Evolutionary conservation across 2,888 invertebrate genomes (phyloP).

Genomic region (Subacronicta megacephala): DNA sequence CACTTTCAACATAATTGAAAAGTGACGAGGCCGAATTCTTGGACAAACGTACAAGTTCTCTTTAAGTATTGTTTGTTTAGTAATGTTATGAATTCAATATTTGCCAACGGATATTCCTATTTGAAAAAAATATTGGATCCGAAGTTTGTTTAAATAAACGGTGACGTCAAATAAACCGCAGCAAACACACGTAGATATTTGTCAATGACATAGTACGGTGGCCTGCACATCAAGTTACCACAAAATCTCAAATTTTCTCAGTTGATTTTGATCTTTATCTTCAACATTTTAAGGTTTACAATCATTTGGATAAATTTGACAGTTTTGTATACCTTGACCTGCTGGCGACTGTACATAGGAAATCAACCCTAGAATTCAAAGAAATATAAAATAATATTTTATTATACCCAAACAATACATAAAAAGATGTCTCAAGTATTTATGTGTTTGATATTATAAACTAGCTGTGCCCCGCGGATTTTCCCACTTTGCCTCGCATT

Average conservation of each 20-base stretch:
- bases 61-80: not conserved
- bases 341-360: too few species aligned
- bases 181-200: slow-evolving; percentile 3
- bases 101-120: slow-evolving; percentile 27
- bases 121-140: not conserved
- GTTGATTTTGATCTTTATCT: too few species aligned
- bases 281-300: too few species aligned
- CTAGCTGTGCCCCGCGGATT: too few species aligned
- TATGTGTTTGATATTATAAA: too few species aligned
- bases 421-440: too few species aligned
- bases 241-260: too few species aligned
- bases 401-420: not conserved
- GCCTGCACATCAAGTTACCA: too few species aligned
- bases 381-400: not conserved
- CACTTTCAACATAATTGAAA: not conserved
- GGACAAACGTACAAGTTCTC: not conserved
- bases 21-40: slow-evolving; percentile 17
- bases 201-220: not conserved
- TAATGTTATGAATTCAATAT: slow-evolving; percentile 9
- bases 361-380: slow-evolving; percentile 1
- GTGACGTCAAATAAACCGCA: slow-evolving; percentile 22
- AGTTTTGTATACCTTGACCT: too few species aligned
- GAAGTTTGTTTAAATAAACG: slow-evolving; percentile 10
- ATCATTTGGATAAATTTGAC: too few species aligned
- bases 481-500: too few species aligned